phyloP scores from a whole-genome alignment of 2,888 invertebrate species.

The Mactromeris polynyma region DNA sequence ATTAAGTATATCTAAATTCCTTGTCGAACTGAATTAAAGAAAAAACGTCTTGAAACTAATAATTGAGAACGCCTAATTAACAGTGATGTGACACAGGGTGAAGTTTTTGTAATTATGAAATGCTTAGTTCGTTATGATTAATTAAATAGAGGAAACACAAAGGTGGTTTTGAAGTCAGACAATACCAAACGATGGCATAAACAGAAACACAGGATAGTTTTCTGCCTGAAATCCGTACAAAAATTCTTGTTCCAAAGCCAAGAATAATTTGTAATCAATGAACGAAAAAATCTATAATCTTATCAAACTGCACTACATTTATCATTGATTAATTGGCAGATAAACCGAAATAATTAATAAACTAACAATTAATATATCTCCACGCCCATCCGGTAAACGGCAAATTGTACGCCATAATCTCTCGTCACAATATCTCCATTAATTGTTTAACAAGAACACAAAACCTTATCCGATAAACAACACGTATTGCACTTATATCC shows the following conservation, averaged over 20 bases:
- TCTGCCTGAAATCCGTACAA: not conserved
- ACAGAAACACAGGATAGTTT: not conserved
- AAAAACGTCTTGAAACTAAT: not conserved
- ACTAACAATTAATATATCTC: constrained; percentile 67
- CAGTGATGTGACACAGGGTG: not conserved
- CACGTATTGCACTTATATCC: not conserved
- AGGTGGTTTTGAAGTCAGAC: not conserved
- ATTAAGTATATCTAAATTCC: not conserved
- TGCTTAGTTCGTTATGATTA: not conserved
- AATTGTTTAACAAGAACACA: not conserved
- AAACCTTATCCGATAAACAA: not conserved
- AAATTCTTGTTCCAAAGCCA: not conserved
- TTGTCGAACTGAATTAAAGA: not conserved
- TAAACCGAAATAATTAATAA: not conserved
- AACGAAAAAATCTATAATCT: not conserved
- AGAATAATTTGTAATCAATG: not conserved
- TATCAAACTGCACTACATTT: not conserved
- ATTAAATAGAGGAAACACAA: not conserved
- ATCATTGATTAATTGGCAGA: constrained; percentile 15
- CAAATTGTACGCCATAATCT: constrained; percentile 55
- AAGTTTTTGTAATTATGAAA: not conserved
- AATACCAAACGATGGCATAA: not conserved
- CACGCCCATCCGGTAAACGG: constrained; percentile 67
- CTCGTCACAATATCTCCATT: constrained; percentile 2
- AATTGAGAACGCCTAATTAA: not conserved